phyloP scores from a whole-genome alignment of 2,797 vertebrate species.

The Gila robusta region DNA sequence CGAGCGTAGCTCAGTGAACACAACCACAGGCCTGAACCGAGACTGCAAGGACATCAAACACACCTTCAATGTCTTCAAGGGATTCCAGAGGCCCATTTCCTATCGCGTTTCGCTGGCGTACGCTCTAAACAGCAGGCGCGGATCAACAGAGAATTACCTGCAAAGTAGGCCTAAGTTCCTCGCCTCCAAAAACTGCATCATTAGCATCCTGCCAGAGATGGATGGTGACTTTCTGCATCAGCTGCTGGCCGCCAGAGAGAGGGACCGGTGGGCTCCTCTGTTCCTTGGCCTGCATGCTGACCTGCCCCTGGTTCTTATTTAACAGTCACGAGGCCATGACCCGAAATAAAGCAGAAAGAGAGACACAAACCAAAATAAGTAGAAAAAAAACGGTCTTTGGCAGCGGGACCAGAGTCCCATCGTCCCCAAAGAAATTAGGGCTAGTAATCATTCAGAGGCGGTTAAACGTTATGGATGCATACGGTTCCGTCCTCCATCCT shows the following conservation, averaged over 20 bases:
- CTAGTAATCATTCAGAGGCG: constrained; percentile 83
- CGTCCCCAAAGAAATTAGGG: constrained; percentile 87
- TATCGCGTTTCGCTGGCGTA: constrained; percentile 68
- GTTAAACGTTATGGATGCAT: constrained; percentile 81
- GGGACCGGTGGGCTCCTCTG: constrained; percentile 67
- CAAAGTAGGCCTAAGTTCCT: constrained; percentile 70
- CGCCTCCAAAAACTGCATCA: constrained; percentile 73
- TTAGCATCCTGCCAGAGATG: constrained; percentile 83
- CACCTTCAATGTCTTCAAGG: constrained; percentile 67
- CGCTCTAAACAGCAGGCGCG: constrained; percentile 66
- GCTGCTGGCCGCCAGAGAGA: constrained; percentile 73
- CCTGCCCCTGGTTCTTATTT: constrained; percentile 86
- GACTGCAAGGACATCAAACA: constrained; percentile 76
- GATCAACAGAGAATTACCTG: constrained; percentile 72
- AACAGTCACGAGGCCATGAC: constrained; percentile 84
- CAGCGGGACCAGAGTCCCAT: constrained; percentile 81
- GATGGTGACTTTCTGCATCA: constrained; percentile 83
- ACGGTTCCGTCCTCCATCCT: constrained; percentile 63
- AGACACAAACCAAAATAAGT: constrained; percentile 16
- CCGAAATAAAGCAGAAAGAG: constrained; percentile 64
- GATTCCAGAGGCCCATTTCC: constrained; percentile 63
- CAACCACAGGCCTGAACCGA: constrained; percentile 66
- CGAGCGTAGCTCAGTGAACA: constrained; percentile 70
- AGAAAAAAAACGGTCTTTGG: constrained; percentile 68
- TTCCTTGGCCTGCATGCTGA: constrained; percentile 80